These are phyloP conservation scores for Brachylomia viminalis DNA, from an alignment of 2,888 invertebrate species.

Conservation along the genomic window DNA sequence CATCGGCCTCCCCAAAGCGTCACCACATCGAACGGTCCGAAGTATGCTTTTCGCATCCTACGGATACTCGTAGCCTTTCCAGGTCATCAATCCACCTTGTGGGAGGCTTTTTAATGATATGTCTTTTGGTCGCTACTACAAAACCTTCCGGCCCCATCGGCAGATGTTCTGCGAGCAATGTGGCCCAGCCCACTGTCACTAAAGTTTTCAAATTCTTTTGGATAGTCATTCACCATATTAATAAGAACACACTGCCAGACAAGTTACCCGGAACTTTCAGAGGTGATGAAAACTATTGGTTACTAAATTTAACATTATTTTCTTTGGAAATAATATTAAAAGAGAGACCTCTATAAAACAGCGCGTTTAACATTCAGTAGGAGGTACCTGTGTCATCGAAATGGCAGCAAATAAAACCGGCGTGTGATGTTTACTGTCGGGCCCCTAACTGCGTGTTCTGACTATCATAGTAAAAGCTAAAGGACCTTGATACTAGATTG, in stretches of 20 bases:
- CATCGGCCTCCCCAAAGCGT: neutral
- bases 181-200: neutral
- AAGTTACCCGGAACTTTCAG: neutral
- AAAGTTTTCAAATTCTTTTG: neutral
- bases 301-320: neutral
- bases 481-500: constrained; percentile 19
- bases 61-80: neutral
- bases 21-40: neutral
- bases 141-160: neutral
- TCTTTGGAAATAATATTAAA: constrained; percentile 34
- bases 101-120: neutral
- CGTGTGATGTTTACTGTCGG: constrained; percentile 47
- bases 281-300: neutral
- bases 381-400: constrained; percentile 55
- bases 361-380: constrained; percentile 48
- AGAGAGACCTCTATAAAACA: constrained; percentile 32
- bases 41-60: neutral
- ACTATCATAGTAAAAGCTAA: constrained; percentile 34
- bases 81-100: too few species aligned
- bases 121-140: neutral
- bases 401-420: constrained; percentile 57
- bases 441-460: constrained; percentile 52
- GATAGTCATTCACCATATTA: neutral
- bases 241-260: neutral
- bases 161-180: neutral